These are phyloP conservation scores for Morus bassanus DNA, from an alignment of 2,797 vertebrate species.

Conservation along the genomic window DNA sequence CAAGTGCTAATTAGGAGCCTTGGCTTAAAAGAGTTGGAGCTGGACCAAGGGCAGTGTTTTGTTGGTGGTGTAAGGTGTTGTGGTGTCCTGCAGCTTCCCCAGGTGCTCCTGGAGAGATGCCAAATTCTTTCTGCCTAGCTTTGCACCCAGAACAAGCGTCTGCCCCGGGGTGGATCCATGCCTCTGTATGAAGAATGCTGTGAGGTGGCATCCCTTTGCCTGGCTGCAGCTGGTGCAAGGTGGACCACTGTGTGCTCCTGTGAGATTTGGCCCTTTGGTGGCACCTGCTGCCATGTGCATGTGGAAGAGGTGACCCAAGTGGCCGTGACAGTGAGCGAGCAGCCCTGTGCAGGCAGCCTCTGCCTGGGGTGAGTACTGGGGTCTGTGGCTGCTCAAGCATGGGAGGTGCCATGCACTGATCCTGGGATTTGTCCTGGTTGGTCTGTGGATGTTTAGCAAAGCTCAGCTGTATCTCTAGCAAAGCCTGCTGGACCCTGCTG, in stretches of 20 bases:
- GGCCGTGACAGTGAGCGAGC: neutral
- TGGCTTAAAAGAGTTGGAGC: neutral
- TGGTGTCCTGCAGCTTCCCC: neutral
- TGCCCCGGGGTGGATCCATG: accelerated
- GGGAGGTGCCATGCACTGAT: neutral
- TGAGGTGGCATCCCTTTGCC: no score
- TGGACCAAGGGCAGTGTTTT: accelerated
- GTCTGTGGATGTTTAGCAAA: neutral
- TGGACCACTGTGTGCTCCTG: accelerated
- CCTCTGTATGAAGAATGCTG: neutral
- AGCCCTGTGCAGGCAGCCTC: neutral
- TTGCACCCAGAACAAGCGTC: no score
- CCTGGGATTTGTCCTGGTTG: no score
- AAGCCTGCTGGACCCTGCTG: neutral
- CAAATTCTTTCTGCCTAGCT: accelerated
- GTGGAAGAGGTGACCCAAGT: neutral
- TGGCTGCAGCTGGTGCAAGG: accelerated
- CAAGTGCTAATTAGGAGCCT: neutral
- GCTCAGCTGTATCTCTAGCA: neutral
- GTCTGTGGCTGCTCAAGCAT: accelerated
- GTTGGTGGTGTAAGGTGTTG: neutral
- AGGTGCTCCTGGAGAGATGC: no score
- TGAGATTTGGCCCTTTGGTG: neutral
- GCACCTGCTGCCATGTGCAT: neutral
- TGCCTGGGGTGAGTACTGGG: neutral